Conservation (phyloP, 2,113 vertebrate genomes). For the Aplodontia rufa region DNA sequence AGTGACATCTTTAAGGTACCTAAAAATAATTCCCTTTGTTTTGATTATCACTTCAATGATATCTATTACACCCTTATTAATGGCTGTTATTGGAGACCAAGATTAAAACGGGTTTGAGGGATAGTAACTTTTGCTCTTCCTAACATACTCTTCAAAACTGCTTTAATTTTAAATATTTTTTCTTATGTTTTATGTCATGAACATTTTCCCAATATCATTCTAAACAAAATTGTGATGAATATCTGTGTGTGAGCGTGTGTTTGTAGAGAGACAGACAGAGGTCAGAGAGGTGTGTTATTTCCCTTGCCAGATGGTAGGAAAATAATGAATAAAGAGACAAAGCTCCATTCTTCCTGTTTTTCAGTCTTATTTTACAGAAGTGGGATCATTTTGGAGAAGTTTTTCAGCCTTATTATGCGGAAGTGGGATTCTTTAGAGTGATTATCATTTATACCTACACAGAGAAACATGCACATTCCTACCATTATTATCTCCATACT, state of each 20-base stretch:
- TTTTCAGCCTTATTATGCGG: no score
- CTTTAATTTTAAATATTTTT: not conserved
- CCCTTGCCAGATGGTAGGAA: no score
- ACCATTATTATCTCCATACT: not conserved
- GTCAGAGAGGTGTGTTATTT: no score
- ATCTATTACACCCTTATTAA: not conserved
- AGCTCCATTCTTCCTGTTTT: no score
- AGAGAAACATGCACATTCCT: not conserved
- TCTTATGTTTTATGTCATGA: not conserved
- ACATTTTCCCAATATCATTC: not conserved
- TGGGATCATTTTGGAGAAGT: no score
- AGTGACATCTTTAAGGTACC: not conserved
- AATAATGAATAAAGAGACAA: no score
- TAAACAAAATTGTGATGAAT: not conserved
- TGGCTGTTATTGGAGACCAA: not conserved
- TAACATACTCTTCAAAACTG: not conserved
- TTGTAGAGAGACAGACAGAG: no score
- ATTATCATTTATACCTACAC: not conserved
- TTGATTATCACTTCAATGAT: not conserved
- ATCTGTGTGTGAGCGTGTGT: fast-evolving
- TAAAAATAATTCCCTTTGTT: not conserved
- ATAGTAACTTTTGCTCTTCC: not conserved
- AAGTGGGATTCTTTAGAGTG: not conserved
- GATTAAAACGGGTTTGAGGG: not conserved
- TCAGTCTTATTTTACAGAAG: no score